Percentiles rank a stretch among this genome's conserved stretches.
Conservation (phyloP, 2,113 vertebrate species). For the Perca schrenkii region DNA sequence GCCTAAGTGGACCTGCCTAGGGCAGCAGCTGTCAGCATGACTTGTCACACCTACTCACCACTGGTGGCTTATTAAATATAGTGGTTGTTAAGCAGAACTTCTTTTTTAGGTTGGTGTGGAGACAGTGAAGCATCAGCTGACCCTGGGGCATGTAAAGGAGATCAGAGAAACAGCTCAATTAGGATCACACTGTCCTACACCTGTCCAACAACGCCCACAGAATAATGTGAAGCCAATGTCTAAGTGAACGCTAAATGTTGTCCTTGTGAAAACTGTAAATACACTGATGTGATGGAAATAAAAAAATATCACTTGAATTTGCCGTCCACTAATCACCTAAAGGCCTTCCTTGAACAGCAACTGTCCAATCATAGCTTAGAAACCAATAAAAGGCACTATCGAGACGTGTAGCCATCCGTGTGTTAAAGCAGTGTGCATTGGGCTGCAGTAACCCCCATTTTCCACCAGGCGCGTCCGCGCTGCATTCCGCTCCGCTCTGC, state of each 20-base stretch:
- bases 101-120: not conserved
- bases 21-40: constrained; percentile 35
- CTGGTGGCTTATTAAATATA: constrained; percentile 41
- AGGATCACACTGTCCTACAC: not conserved
- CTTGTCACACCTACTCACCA: constrained; percentile 26
- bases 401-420: too few relatives aligned
- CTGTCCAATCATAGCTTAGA: too few relatives aligned
- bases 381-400: too few relatives aligned
- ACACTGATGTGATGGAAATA: not conserved
- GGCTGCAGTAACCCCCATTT: too few relatives aligned
- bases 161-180: not conserved
- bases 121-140: constrained; percentile 4
- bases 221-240: not conserved
- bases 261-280: not conserved
- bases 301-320: not conserved
- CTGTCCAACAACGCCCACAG: too few relatives aligned
- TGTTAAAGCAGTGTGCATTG: too few relatives aligned
- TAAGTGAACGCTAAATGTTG: not conserved
- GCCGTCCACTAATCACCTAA: too few relatives aligned
- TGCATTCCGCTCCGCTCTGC: too few relatives aligned
- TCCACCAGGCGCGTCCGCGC: too few relatives aligned
- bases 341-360: too few relatives aligned
- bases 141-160: not conserved
- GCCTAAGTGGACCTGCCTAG: not conserved
- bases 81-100: constrained; percentile 6